phyloP scores from a whole-genome alignment of 2,113 vertebrate species.

The Tragulus kanchil region DNA sequence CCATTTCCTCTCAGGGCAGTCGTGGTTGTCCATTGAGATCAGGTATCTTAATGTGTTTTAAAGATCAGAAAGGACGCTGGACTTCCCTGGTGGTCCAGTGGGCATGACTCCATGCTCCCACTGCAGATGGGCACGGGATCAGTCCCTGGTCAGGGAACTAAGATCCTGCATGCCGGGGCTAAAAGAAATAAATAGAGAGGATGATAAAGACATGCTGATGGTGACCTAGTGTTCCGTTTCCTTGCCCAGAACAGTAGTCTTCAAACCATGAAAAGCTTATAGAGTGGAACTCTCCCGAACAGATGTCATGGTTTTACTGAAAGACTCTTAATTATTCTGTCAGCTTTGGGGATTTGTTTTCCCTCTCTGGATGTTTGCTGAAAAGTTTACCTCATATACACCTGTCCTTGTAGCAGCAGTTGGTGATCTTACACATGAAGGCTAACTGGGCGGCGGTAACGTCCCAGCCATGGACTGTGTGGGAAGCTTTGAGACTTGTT shows the following conservation, averaged over 20 bases:
- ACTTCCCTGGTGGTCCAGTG: fast-evolving
- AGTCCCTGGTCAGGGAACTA: background rate
- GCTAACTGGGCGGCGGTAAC: background rate
- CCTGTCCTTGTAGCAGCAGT: background rate
- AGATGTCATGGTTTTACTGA: background rate
- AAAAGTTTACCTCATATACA: background rate
- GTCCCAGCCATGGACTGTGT: fast-evolving
- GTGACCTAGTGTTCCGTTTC: background rate
- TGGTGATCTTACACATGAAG: background rate
- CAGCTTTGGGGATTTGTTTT: background rate
- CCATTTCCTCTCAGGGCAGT: background rate
- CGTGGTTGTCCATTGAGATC: background rate
- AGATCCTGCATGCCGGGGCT: background rate
- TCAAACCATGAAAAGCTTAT: background rate
- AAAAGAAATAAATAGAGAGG: background rate
- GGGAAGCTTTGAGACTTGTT: background rate
- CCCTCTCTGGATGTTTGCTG: background rate
- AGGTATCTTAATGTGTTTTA: background rate
- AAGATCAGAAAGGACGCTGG: background rate
- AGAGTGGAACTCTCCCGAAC: background rate
- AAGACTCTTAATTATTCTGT: background rate
- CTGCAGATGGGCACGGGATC: background rate
- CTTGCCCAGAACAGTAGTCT: background rate
- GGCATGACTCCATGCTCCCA: background rate
- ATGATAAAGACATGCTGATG: background rate